A percentile compares a stretch with the other conserved stretches of the same genome.
These are phyloP conservation scores for Varecia variegata DNA, from an alignment of 2,797 vertebrate species.

Conservation along the genomic window DNA sequence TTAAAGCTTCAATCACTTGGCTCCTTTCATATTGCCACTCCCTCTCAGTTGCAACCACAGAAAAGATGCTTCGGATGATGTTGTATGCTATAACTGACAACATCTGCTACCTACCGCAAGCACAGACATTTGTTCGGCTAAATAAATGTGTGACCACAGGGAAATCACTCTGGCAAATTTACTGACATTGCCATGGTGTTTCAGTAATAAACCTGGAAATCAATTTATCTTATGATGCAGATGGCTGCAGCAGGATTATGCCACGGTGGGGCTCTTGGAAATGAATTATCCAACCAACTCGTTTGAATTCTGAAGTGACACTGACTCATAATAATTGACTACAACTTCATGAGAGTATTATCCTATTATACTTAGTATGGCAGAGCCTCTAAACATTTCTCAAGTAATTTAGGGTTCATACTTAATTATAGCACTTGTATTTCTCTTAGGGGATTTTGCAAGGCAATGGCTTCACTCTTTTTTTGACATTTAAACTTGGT, in stretches of 20 bases:
- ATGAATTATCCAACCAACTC: conserved; percentile 71
- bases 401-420: conserved; percentile 58
- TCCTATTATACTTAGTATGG: conserved; percentile 39
- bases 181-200: conserved; percentile 39
- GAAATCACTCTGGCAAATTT: conserved; percentile 75
- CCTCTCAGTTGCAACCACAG: neutral
- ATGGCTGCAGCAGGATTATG: conserved; percentile 58
- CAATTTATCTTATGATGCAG: conserved; percentile 65
- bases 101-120: conserved; percentile 63
- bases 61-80: neutral
- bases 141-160: conserved; percentile 71
- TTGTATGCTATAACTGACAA: conserved; percentile 54
- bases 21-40: neutral
- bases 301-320: conserved; percentile 65
- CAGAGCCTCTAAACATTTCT: conserved; percentile 60
- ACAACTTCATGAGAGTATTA: conserved; percentile 65
- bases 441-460: conserved; percentile 65
- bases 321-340: conserved; percentile 57
- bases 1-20: neutral
- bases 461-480: conserved; percentile 42
- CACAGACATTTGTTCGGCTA: conserved; percentile 72
- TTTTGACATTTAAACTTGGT: conserved; percentile 40
- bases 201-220: conserved; percentile 68
- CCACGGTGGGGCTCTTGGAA: conserved; percentile 53
- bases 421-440: conserved; percentile 62